Evolutionary conservation across 2,113 vertebrate genomes (phyloP).

Genomic region (Apistogramma diplotaenia): DNA sequence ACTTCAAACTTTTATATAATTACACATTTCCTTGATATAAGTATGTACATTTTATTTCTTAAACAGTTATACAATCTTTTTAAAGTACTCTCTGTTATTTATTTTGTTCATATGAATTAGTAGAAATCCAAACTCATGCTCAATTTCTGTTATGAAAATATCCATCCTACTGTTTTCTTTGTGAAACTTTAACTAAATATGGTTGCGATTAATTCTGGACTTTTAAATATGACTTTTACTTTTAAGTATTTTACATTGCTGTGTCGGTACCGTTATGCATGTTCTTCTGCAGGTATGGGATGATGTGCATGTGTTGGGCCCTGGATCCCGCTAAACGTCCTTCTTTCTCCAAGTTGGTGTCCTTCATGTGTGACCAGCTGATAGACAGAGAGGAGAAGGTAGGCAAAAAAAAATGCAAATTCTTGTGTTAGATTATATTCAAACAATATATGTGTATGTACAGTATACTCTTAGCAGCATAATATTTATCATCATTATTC

Average conservation of each 20-base stretch:
- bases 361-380: constrained; percentile 83
- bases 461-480: neutral
- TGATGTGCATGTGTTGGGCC: constrained; percentile 91
- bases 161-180: neutral
- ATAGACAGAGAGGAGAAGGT: constrained; percentile 84
- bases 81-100: too few relatives aligned
- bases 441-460: neutral
- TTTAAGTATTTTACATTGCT: neutral
- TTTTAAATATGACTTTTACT: neutral
- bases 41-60: too few relatives aligned
- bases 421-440: neutral
- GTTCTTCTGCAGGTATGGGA: constrained; percentile 77
- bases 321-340: constrained; percentile 84
- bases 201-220: neutral
- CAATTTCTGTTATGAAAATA: neutral
- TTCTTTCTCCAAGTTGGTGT: constrained; percentile 83
- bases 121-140: neutral
- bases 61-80: too few relatives aligned
- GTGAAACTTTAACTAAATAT: neutral
- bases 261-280: neutral
- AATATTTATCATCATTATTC: neutral
- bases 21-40: too few relatives aligned
- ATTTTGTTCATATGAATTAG: neutral
- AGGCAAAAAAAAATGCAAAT: neutral
- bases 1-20: too few relatives aligned